A percentile compares a stretch with the other conserved stretches of the same genome.
These are phyloP conservation scores for Nestor notabilis DNA, from an alignment of 2,113 vertebrate species.

Conservation along the genomic window DNA sequence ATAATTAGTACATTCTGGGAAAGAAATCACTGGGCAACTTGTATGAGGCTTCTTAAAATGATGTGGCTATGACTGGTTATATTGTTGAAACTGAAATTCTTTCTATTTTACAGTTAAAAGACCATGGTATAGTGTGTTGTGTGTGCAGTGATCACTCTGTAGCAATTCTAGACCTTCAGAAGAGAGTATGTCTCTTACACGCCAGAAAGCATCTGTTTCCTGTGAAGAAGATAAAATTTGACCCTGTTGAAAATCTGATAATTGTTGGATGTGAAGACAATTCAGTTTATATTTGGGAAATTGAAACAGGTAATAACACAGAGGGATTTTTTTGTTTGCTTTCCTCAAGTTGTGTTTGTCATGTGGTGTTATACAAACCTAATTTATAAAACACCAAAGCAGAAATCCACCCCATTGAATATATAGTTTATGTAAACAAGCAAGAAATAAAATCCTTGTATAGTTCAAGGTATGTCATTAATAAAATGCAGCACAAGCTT, in stretches of 20 bases:
- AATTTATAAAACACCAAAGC: not conserved
- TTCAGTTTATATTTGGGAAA: constrained; percentile 82
- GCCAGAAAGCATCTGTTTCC: constrained; percentile 81
- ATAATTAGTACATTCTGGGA: not conserved
- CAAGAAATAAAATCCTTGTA: not conserved
- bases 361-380: not conserved
- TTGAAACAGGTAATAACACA: constrained; percentile 76
- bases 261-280: constrained; percentile 79
- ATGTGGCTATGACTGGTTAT: not conserved
- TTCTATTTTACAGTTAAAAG: constrained; percentile 57
- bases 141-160: constrained; percentile 78
- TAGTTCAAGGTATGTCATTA: not conserved
- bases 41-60: not conserved
- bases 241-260: constrained; percentile 74
- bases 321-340: not conserved
- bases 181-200: constrained; percentile 63
- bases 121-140: constrained; percentile 70
- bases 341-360: not conserved
- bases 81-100: not conserved
- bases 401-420: not conserved
- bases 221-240: constrained; percentile 76
- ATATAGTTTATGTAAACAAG: not conserved
- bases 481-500: not conserved
- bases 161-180: constrained; percentile 76
- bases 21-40: not conserved